These are phyloP conservation scores for Lordiphosa fenestrarum DNA, from an alignment of 2,888 invertebrate genomes.

Conservation along the genomic window DNA sequence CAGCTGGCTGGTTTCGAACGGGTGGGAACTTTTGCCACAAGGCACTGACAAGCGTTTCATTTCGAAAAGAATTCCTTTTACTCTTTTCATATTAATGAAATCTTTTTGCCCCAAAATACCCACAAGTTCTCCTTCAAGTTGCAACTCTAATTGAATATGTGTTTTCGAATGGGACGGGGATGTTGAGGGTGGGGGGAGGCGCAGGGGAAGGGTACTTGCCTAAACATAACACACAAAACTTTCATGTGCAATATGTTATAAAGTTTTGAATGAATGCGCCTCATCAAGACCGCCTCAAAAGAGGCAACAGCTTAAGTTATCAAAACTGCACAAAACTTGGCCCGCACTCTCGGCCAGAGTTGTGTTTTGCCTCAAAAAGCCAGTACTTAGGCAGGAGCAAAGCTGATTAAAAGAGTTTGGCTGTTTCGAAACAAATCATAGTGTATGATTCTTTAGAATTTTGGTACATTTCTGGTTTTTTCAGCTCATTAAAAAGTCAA, in stretches of 20 bases:
- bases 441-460: too few relatives aligned
- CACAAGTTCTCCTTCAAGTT: slow-evolving; percentile 46
- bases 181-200: too few relatives aligned
- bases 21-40: slow-evolving; percentile 19
- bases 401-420: neutral
- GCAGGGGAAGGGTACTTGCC: too few relatives aligned
- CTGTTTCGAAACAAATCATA: too few relatives aligned
- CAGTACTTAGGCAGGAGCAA: neutral
- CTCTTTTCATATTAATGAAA: slow-evolving; percentile 62
- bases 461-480: too few relatives aligned
- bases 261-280: slow-evolving; percentile 30
- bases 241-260: slow-evolving; percentile 9
- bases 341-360: neutral
- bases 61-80: slow-evolving; percentile 33
- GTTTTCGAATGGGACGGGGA: too few relatives aligned
- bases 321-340: slow-evolving; percentile 1
- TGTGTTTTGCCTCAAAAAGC: too few relatives aligned
- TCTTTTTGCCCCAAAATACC: slow-evolving; percentile 36
- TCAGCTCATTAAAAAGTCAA: slow-evolving; percentile 55
- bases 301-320: slow-evolving; percentile 14
- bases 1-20: slow-evolving; percentile 50
- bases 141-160: slow-evolving; percentile 58
- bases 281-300: slow-evolving; percentile 11
- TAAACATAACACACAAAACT: slow-evolving; percentile 10
- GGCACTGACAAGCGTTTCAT: slow-evolving; percentile 61